Evolutionary conservation across 2,797 vertebrate genomes (phyloP).

Genomic region (Sebastes alutus): DNA sequence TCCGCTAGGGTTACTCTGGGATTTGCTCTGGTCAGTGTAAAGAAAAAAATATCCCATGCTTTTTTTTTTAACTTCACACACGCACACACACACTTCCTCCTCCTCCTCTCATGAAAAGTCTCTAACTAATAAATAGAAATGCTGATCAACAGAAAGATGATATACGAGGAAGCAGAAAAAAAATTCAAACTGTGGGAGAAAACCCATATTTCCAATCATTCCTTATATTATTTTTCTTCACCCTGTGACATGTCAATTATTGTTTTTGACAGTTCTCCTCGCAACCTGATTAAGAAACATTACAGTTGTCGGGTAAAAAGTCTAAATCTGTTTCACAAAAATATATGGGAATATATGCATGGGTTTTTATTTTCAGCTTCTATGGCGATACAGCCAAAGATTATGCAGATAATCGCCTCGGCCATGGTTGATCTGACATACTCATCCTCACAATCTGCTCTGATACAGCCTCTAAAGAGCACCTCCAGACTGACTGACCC

Average conservation of each 20-base stretch:
- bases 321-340: neutral
- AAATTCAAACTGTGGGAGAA: neutral
- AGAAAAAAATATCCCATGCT: constrained; percentile 32
- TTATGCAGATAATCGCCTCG: neutral
- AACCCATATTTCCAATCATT: neutral
- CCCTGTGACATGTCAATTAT: neutral
- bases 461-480: neutral
- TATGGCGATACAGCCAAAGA: neutral
- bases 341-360: neutral
- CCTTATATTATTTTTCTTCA: neutral
- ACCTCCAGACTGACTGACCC: neutral
- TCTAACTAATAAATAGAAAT: constrained; percentile 18
- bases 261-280: neutral
- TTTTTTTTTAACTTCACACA: neutral
- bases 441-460: neutral
- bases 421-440: neutral
- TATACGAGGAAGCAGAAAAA: neutral
- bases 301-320: neutral
- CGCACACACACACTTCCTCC: neutral
- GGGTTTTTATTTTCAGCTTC: neutral
- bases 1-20: constrained; percentile 59
- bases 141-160: neutral
- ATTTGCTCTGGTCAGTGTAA: constrained; percentile 61
- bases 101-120: constrained; percentile 11
- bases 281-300: neutral